phyloP scores from a whole-genome alignment of 2,113 vertebrate genomes.

The Sminthopsis crassicaudata region DNA sequence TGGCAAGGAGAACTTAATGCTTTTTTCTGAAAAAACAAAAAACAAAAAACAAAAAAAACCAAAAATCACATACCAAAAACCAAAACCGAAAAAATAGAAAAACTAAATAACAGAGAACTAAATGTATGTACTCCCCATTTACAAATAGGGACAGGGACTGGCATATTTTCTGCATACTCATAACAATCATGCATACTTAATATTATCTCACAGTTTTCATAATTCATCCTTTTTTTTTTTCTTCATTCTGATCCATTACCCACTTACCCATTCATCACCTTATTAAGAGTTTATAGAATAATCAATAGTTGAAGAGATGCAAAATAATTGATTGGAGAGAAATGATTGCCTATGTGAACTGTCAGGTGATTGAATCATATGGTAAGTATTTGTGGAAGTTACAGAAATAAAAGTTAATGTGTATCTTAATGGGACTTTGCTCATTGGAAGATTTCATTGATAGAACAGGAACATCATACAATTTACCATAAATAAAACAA shows the following conservation, averaged over 20 bases:
- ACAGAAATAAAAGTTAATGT: constrained; percentile 42
- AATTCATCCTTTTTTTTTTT: not conserved
- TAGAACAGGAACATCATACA: not conserved
- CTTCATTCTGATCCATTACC: not conserved
- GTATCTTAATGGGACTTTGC: constrained; percentile 36
- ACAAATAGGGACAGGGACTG: not conserved
- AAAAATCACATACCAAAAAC: constrained; percentile 11
- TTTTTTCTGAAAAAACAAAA: constrained; percentile 51
- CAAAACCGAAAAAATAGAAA: not conserved
- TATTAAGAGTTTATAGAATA: constrained; percentile 13
- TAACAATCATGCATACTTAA: not conserved
- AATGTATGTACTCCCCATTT: not conserved
- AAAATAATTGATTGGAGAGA: not conserved
- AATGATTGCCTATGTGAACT: constrained; percentile 19
- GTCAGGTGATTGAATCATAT: constrained; percentile 20
- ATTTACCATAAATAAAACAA: not conserved
- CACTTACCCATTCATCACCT: constrained; percentile 9
- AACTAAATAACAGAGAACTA: constrained; percentile 22
- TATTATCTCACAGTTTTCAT: not conserved
- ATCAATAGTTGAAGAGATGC: constrained; percentile 31
- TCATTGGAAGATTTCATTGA: constrained; percentile 21
- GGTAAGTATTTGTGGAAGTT: constrained; percentile 36
- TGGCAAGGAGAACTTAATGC: constrained; percentile 25
- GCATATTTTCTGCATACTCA: not conserved
- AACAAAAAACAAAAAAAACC: not conserved